Conservation (phyloP, 2,113 vertebrate genomes). For the Malurus elegans region DNA sequence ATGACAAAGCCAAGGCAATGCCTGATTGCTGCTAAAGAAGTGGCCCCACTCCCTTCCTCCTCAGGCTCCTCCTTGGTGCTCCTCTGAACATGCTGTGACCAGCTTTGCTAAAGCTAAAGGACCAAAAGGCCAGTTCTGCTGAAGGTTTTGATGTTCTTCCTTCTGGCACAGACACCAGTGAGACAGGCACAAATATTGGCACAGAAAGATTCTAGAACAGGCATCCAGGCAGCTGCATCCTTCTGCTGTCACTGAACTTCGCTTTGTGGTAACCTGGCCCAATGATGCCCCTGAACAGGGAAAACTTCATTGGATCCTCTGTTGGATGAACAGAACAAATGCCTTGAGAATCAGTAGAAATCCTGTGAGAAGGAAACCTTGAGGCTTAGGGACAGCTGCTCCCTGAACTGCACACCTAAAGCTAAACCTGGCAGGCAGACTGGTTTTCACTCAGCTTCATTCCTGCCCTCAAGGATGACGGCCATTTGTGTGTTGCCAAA, state of each 20-base stretch:
- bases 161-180: accelerated
- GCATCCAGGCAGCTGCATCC: background rate
- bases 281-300: background rate
- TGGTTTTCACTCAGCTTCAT: background rate
- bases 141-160: background rate
- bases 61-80: background rate
- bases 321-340: background rate
- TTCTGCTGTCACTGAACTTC: background rate
- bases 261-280: no score
- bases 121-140: background rate
- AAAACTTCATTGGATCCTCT: background rate
- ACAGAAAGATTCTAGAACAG: background rate
- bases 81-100: background rate
- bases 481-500: background rate
- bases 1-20: background rate
- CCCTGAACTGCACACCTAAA: background rate
- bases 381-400: background rate
- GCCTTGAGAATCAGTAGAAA: background rate
- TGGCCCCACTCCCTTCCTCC: background rate
- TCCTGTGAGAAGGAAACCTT: background rate
- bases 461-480: background rate
- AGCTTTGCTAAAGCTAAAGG: background rate
- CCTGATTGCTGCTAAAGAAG: background rate
- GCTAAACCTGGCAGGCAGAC: background rate
- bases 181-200: background rate